phyloP scores from a whole-genome alignment of 2,797 vertebrate genomes.

The Thalassophryne amazonica region DNA sequence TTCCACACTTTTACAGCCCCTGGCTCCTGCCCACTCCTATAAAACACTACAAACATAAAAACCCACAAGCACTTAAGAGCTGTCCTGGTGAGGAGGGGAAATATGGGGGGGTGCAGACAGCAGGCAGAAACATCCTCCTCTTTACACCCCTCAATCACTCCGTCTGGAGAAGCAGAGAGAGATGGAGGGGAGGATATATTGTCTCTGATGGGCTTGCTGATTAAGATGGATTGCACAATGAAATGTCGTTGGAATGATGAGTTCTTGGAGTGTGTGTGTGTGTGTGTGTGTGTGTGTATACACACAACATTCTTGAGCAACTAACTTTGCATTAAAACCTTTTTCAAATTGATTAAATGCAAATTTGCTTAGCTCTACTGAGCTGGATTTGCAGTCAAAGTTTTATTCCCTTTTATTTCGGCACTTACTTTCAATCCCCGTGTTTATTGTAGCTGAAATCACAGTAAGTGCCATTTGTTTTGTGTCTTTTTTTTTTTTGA shows the following conservation, averaged over 20 bases:
- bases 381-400: conserved; percentile 53
- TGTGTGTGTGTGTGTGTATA: conserved; percentile 2
- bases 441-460: conserved; percentile 37
- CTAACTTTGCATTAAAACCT: conserved; percentile 73
- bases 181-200: conserved; percentile 79
- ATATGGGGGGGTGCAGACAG: conserved; percentile 41
- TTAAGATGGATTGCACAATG: conserved; percentile 81
- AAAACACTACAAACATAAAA: conserved; percentile 87
- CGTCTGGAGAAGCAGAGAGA: conserved; percentile 64
- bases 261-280: conserved; percentile 44
- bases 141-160: conserved; percentile 83
- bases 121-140: conserved; percentile 77
- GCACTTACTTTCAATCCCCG: conserved; percentile 4
- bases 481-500: conserved; percentile 1
- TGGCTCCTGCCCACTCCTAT: conserved; percentile 80
- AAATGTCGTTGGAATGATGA: conserved; percentile 73
- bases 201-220: conserved; percentile 79
- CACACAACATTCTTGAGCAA: conserved; percentile 30
- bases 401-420: conserved; percentile 54
- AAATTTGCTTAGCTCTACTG: conserved; percentile 63
- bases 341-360: conserved; percentile 74
- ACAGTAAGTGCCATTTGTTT: conserved; percentile 42
- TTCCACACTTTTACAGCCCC: conserved; percentile 79
- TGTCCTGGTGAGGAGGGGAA: conserved; percentile 57
- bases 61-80: conserved; percentile 87